phyloP scores from a whole-genome alignment of 2,888 invertebrate genomes.

The Epirrhoe tristata region DNA sequence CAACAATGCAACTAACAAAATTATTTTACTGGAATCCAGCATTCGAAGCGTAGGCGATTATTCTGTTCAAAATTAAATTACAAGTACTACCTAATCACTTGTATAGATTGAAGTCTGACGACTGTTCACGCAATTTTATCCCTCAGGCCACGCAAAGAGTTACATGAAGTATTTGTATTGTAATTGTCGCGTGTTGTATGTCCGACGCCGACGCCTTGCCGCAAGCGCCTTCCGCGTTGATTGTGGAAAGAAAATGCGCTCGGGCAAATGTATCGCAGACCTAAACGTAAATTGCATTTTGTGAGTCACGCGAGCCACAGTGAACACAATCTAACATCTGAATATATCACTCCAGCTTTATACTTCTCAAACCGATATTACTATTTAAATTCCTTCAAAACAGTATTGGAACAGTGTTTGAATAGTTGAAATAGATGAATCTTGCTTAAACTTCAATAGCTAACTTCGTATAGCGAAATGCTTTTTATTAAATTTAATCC shows the following conservation, averaged over 20 bases:
- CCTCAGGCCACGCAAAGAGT: slow-evolving; percentile 54
- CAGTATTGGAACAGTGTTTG: background rate
- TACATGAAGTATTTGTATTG: slow-evolving; percentile 45
- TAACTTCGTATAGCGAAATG: background rate
- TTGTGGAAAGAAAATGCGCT: slow-evolving; percentile 42
- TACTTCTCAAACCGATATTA: background rate
- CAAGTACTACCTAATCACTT: slow-evolving; percentile 28
- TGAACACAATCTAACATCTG: background rate
- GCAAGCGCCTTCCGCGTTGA: slow-evolving; percentile 44
- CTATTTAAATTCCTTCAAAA: background rate
- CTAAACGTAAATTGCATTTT: slow-evolving; percentile 50
- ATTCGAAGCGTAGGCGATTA: slow-evolving; percentile 56
- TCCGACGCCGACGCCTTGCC: slow-evolving; percentile 42
- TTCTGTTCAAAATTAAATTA: slow-evolving; percentile 51
- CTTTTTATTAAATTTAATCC: background rate
- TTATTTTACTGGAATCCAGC: slow-evolving; percentile 51
- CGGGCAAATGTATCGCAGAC: slow-evolving; percentile 30
- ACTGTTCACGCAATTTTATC: slow-evolving; percentile 56
- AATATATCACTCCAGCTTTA: background rate
- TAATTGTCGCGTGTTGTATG: slow-evolving; percentile 64
- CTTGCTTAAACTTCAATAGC: background rate
- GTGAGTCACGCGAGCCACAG: slow-evolving; percentile 56
- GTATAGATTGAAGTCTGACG: slow-evolving; percentile 20
- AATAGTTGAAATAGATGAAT: background rate
- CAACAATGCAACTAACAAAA: slow-evolving; percentile 53